Conservation (phyloP, 2,113 vertebrate genomes). For the Campylorhamphus procurvoides region DNA sequence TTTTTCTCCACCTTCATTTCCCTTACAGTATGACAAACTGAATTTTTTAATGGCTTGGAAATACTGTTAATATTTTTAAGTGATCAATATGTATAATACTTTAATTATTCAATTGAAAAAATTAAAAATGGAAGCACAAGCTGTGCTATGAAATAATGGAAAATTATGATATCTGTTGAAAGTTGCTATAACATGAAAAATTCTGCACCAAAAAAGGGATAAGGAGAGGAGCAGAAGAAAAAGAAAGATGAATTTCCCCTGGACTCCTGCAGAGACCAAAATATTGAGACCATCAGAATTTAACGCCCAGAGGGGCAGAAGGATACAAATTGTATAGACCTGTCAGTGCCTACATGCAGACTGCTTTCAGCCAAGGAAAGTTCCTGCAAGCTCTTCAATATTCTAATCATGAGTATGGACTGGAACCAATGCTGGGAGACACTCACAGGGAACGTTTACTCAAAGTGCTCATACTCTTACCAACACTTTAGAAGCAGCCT, state of each 20-base stretch:
- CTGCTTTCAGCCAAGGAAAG: neutral
- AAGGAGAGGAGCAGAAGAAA: neutral
- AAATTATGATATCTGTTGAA: neutral
- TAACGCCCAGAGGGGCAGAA: neutral
- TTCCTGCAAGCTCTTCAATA: neutral
- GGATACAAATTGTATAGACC: rapidly evolving
- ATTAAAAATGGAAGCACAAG: neutral
- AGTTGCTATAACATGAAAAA: neutral
- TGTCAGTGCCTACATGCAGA: neutral
- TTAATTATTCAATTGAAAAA: neutral
- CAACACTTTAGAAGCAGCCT: neutral
- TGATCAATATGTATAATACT: neutral
- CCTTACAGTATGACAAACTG: neutral
- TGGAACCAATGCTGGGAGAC: neutral
- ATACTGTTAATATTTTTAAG: neutral
- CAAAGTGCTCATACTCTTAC: neutral
- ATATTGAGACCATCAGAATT: neutral
- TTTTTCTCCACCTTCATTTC: neutral
- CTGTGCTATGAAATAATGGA: neutral
- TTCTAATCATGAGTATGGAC: neutral
- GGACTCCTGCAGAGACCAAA: neutral
- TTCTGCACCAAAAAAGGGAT: neutral
- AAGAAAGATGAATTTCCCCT: neutral
- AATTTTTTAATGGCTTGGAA: neutral
- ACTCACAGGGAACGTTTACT: neutral